phyloP scores from a whole-genome alignment of 1,140 invertebrate species.

The Drosophila ananassae region DNA sequence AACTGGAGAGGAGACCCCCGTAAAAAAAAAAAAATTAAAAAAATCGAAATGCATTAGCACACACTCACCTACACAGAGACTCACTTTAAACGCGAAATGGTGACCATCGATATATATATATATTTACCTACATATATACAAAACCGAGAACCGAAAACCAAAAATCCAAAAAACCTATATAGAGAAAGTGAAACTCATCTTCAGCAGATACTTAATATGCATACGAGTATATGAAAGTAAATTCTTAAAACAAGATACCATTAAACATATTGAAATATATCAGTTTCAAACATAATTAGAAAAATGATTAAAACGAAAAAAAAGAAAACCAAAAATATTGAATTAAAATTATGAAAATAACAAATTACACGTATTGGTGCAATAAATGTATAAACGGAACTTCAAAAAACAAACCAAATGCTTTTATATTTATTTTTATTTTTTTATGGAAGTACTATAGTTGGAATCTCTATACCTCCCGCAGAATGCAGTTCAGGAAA shows the following conservation, averaged over 20 bases:
- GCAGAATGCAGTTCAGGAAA: slow-evolving; percentile 2
- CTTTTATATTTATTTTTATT: neutral
- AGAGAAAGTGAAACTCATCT: slow-evolving; percentile 11
- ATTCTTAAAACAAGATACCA: slow-evolving; percentile 53
- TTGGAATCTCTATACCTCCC: neutral
- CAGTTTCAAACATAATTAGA: slow-evolving; percentile 73
- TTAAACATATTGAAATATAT: slow-evolving; percentile 71
- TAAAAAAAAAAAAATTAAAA: neutral
- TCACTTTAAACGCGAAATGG: slow-evolving; percentile 75
- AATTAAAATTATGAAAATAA: slow-evolving; percentile 49
- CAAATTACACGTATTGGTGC: slow-evolving; percentile 72
- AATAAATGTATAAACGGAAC: slow-evolving; percentile 82
- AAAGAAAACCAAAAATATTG: slow-evolving; percentile 40
- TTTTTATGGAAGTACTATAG: neutral
- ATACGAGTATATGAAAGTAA: slow-evolving; percentile 44
- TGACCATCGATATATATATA: slow-evolving; percentile 78
- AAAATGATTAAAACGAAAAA: slow-evolving; percentile 32
- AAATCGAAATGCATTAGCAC: slow-evolving; percentile 55
- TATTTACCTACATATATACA: slow-evolving; percentile 67
- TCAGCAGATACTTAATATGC: slow-evolving; percentile 33
- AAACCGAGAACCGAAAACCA: slow-evolving; percentile 1
- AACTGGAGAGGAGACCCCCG: slow-evolving; percentile 30
- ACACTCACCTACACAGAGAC: slow-evolving; percentile 34
- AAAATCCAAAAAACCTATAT: slow-evolving; percentile 7
- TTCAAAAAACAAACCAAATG: slow-evolving; percentile 48